Evolutionary conservation across 2,888 invertebrate species (phyloP), one percentile per base, ranked within the genome.

Genomic region (Athrips mouffetella): DNA sequence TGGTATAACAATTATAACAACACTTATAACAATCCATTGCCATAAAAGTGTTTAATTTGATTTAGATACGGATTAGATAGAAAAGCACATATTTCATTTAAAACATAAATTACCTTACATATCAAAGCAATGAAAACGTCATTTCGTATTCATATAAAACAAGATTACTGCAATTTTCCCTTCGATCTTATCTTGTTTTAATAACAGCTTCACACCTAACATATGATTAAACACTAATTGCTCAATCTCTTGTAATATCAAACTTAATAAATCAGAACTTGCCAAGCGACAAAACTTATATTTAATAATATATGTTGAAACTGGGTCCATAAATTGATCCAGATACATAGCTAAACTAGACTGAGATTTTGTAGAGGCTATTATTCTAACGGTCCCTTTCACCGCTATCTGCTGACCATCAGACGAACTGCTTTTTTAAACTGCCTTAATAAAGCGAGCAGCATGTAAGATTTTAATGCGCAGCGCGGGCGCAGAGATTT

Each of bases 351-450:
- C 57, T 56, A 67, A 73, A 76, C 71, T 73, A 76, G 76, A 66
- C 72, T 76, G 75, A 73, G 73, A 69, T 73, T 75, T 78, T 73
- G 71, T 71, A 77, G 73, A 61, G 78, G 77, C 81, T 74, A 83
- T 85, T 79, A 83, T 73, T 71, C 62, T 87, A 87, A 86, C 86
- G 85, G 86, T 79, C 63, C 84, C 86, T 87, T 87, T 88, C 87
- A 87, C 86, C 86, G 80, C 80, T 86, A 87, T 88, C 88, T 80
- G 60, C 75, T 84, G 84, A 78, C 83, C 85, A 86, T 87, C 87
- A 67, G 73, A 73, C 76, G 81, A 76, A 80, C 82, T 78, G 82
- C 76, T 80, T 83, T 80, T 80, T 76, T 64, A 70, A 79, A 80
- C 72, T 76, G 76, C 79, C 76, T 82, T 82, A 84, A 84, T 84